Evolutionary conservation across 2,888 invertebrate genomes (phyloP).

Genomic region (Parapristionchus giblindavisi): DNA sequence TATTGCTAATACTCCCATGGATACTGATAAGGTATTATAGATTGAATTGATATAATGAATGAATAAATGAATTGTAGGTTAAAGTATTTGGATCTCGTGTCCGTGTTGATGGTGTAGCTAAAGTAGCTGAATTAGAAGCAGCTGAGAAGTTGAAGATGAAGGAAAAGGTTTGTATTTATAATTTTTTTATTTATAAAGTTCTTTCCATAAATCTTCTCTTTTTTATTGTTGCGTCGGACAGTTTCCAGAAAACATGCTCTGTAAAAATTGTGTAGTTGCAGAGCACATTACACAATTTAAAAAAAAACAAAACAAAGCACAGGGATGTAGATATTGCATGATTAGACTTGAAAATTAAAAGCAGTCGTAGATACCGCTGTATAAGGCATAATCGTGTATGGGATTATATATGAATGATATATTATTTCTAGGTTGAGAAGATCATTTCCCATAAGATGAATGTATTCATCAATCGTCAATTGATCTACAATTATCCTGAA

Average conservation of each 20-base stretch:
- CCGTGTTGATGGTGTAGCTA: constrained; percentile 75
- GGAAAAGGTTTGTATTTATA: constrained; percentile 79
- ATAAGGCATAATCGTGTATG: no score
- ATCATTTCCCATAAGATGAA: constrained; percentile 92
- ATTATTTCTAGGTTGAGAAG: constrained; percentile 78
- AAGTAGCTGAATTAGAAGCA: constrained; percentile 94
- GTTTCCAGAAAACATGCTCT: no score
- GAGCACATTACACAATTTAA: no score
- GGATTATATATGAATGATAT: not conserved
- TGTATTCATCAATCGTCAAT: constrained; percentile 96
- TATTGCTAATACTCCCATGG: constrained; percentile 99
- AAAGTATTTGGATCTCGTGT: constrained; percentile 89
- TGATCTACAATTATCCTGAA: constrained; percentile 99
- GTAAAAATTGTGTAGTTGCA: no score
- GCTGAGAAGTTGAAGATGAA: constrained; percentile 99
- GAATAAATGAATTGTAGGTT: constrained; percentile 46
- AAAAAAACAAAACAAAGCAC: no score
- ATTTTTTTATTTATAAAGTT: not conserved
- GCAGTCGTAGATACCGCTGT: no score
- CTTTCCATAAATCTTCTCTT: constrained; percentile 19
- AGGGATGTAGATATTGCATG: no score
- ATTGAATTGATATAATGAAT: not conserved
- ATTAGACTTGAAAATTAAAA: no score
- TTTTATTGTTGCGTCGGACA: not conserved
- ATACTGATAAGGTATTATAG: constrained; percentile 93